phyloP scores from a whole-genome alignment of 2,888 invertebrate species.

The Drosophila vallismaia region DNA sequence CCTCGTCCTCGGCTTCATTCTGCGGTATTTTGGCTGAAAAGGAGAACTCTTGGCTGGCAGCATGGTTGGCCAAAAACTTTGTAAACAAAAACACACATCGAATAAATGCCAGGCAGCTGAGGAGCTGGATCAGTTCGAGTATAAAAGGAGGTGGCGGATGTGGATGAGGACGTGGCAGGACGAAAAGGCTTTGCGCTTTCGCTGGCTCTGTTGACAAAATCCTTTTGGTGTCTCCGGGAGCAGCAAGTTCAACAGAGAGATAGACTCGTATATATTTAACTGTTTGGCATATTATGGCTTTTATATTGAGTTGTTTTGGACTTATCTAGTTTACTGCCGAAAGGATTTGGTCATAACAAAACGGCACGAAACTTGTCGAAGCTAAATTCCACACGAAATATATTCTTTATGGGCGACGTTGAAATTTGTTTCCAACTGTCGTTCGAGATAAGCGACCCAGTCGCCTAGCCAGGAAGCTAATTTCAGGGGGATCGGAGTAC shows the following conservation, averaged over 20 bases:
- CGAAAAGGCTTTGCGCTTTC: slow-evolving; percentile 25
- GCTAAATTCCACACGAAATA: slow-evolving; percentile 16
- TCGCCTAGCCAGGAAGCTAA: slow-evolving; percentile 18
- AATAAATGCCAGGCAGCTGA: slow-evolving; percentile 28
- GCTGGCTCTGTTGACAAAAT: slow-evolving; percentile 65
- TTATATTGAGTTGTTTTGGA: slow-evolving; percentile 80
- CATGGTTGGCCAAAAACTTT: slow-evolving; percentile 50
- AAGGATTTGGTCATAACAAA: slow-evolving; percentile 52
- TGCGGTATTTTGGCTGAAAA: slow-evolving; percentile 47
- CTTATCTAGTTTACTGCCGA: slow-evolving; percentile 76
- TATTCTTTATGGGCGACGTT: slow-evolving; percentile 53
- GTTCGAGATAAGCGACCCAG: slow-evolving; percentile 39
- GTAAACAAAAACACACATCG: slow-evolving; percentile 59
- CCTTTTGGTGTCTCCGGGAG: slow-evolving; percentile 37
- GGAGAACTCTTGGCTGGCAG: slow-evolving; percentile 40
- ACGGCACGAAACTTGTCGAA: slow-evolving; percentile 47
- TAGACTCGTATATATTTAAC: slow-evolving; percentile 54
- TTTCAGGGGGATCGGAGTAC: slow-evolving; percentile 1
- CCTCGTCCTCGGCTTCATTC: slow-evolving; percentile 25
- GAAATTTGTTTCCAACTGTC: slow-evolving; percentile 49
- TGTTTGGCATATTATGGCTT: slow-evolving; percentile 79
- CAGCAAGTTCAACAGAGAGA: slow-evolving; percentile 5
- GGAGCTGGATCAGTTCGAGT: slow-evolving; percentile 12
- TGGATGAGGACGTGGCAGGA: slow-evolving; percentile 7
- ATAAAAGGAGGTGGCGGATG: slow-evolving; percentile 4